These are phyloP conservation scores for Caenorhabditis zanzibari DNA, from an alignment of 2,888 invertebrate genomes.

Conservation along the genomic window DNA sequence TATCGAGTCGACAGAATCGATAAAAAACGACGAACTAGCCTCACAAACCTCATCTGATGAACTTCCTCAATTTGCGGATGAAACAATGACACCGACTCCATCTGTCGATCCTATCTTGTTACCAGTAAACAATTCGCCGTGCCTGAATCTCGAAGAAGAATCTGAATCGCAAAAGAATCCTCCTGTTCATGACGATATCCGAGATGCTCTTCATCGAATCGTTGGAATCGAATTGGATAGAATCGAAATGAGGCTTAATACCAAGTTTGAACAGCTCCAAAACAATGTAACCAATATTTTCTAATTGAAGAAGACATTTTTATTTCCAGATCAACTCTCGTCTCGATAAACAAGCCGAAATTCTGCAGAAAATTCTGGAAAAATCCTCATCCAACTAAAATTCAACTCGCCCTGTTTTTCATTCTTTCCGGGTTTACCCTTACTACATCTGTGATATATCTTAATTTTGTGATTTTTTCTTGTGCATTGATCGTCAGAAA, in stretches of 20 bases:
- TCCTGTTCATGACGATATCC: conserved; percentile 33
- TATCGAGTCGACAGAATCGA: too few species aligned
- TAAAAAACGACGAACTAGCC: too few species aligned
- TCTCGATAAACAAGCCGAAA: conserved; percentile 20
- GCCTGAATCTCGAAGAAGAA: not conserved
- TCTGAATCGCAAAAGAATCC: not conserved
- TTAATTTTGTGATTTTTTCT: not conserved
- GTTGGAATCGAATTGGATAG: conserved; percentile 71
- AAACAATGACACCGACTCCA: not conserved
- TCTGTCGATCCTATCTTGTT: conserved; percentile 15
- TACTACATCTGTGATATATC: not conserved
- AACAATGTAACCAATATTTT: conserved; percentile 1
- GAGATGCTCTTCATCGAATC: conserved; percentile 64
- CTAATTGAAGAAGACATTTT: not conserved
- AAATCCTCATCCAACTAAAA: not conserved
- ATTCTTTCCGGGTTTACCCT: not conserved
- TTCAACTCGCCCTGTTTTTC: not conserved
- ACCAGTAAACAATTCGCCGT: not conserved
- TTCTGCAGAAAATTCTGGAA: conserved; percentile 28
- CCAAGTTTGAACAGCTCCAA: conserved; percentile 41
- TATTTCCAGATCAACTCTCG: conserved; percentile 31
- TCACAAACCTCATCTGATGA: not conserved
- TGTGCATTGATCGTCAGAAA: not conserved
- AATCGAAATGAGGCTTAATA: conserved; percentile 64
- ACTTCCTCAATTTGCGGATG: not conserved